These are phyloP conservation scores for Malacoraja senta DNA, from an alignment of 2,797 vertebrate genomes.

Conservation along the genomic window DNA sequence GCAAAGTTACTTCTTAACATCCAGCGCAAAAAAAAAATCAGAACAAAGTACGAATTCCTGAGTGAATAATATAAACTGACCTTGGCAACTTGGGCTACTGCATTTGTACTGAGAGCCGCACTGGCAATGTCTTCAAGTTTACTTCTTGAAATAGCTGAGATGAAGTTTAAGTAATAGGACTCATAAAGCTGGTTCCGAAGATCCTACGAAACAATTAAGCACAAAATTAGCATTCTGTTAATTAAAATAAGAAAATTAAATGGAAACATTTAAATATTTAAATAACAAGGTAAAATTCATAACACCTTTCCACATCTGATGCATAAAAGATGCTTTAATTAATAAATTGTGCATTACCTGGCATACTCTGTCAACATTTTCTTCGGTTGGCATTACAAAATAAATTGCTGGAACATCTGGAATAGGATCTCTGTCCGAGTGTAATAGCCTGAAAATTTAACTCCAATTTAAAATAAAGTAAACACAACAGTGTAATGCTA, in stretches of 20 bases:
- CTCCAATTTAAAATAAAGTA: background rate
- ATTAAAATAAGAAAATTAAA: background rate
- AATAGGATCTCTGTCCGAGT: slow-evolving; percentile 90
- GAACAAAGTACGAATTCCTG: background rate
- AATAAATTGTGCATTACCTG: slow-evolving; percentile 64
- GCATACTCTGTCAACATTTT: slow-evolving; percentile 93
- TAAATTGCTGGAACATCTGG: slow-evolving; percentile 93
- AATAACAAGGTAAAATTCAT: background rate
- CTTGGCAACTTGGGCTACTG: slow-evolving; percentile 87
- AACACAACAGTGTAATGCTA: background rate
- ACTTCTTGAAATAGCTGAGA: slow-evolving; percentile 94
- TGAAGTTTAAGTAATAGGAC: slow-evolving; percentile 93
- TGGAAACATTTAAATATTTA: background rate
- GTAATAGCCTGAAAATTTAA: slow-evolving; percentile 69
- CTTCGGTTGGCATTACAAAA: slow-evolving; percentile 95
- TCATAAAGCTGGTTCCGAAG: slow-evolving; percentile 91
- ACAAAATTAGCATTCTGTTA: too few species aligned
- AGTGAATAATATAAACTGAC: slow-evolving; percentile 53
- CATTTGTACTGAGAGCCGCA: slow-evolving; percentile 82
- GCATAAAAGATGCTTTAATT: background rate
- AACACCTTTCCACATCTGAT: background rate
- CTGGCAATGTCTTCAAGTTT: slow-evolving; percentile 95
- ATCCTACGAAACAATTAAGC: slow-evolving; percentile 63
- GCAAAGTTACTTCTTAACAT: background rate
- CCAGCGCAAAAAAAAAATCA: background rate